Base-by-base conservation (phyloP, 2,797 vertebrate species). In the Sebastes reedi region DNA sequence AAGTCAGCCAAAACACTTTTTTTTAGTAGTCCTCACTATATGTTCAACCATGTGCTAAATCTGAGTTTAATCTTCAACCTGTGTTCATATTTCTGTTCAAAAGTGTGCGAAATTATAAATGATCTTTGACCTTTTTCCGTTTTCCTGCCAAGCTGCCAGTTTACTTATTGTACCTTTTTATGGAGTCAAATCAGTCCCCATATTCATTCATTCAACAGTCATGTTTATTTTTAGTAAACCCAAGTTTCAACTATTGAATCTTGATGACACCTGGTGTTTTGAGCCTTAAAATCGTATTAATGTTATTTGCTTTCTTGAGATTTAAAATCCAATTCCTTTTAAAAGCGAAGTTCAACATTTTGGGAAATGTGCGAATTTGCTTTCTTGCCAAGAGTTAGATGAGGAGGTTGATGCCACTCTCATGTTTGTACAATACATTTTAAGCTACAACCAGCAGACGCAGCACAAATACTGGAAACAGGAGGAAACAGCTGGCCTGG, bases 21-120 rank as follows among this genome's bases (percentile, higher is more conserved):
- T 20, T 29, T 67, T 12, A 64, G 20, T 27, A 20, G 22, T 42
- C 36, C 3, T 68, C 22, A 50, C 22, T 27, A 52, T 60, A 58
- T 30, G 50, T 82, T 83, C 59, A 85, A 64, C 77, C 75, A 79
- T 79, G 67, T 75, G 75, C 20, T 58, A 59, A 84, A 87, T 50
- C 81, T 9, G 18, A 30, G 82, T 20, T 89, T 90, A 93, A 91
- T 88, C 61, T 85, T 91, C 75, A 91, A 92, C 78, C 30, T 34
- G 9, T 24, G 36, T 29, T 68, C 9, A 72, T 55, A 39, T 65
- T 56, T 65, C 6, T 22, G 11, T 66, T 25, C 10, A 52, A 36
- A 69, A 25, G 20, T 22, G 29, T 8, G 9, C 42, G 32, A 36
- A 7, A 42, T 54, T 39, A 11, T 13, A 60, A 16, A 69, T 71